Evolutionary conservation across 1,140 invertebrate species (phyloP).

Genomic region (Drosophila biarmipes): DNA sequence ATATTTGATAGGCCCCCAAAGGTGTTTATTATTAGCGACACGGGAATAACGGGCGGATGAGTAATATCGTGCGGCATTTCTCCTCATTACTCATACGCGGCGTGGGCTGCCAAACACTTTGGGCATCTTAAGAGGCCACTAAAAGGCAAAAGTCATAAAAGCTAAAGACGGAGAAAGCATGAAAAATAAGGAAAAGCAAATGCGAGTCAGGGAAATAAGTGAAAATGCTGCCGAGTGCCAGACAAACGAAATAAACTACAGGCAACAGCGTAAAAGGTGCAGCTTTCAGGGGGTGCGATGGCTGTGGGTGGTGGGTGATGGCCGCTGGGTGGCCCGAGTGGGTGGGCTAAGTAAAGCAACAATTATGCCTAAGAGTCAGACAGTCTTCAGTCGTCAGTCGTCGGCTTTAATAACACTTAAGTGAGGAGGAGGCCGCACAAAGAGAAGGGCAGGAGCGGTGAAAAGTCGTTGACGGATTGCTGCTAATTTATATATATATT

Average conservation of each 20-base stretch:
- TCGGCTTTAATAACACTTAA: constrained; percentile 70
- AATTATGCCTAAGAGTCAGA: constrained; percentile 74
- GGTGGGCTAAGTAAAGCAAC: constrained; percentile 73
- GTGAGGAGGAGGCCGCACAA: constrained; percentile 10
- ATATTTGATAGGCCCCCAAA: constrained; percentile 70
- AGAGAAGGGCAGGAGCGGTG: constrained; percentile 12
- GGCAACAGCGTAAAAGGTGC: constrained; percentile 68
- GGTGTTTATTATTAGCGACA: constrained; percentile 79
- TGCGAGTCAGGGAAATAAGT: constrained; percentile 65
- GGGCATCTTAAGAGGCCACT: constrained; percentile 74
- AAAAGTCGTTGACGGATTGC: constrained; percentile 61
- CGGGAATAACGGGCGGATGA: constrained; percentile 77
- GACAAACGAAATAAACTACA: constrained; percentile 81
- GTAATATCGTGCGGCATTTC: constrained; percentile 66
- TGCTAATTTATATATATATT: constrained; percentile 62
- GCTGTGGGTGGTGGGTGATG: neutral
- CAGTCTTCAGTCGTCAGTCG: constrained; percentile 40
- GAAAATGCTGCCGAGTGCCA: constrained; percentile 66
- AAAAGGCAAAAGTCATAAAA: constrained; percentile 82
- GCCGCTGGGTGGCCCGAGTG: constrained; percentile 1
- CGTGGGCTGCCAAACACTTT: constrained; percentile 55
- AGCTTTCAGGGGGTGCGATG: constrained; percentile 2
- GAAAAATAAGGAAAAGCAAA: constrained; percentile 21
- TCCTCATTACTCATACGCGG: constrained; percentile 71
- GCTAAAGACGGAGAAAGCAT: constrained; percentile 27